Percentiles rank a stretch among this genome's conserved stretches.
Conservation (phyloP, 2,888 invertebrate species). For the Hofmannophila pseudospretella region DNA sequence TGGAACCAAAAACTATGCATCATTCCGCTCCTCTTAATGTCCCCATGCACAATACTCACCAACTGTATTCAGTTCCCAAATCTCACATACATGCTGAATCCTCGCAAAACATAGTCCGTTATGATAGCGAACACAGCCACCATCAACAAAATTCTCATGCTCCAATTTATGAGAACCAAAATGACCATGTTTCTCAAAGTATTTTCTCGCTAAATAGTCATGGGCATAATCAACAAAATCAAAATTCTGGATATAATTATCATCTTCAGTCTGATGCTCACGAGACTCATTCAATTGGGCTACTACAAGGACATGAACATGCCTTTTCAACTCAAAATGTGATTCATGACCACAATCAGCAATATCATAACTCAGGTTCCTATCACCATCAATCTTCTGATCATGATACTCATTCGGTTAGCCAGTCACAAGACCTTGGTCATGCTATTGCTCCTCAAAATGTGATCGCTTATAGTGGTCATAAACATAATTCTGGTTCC, state of each 20-base stretch:
- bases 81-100: constrained; percentile 34
- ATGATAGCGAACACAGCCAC: constrained; percentile 10
- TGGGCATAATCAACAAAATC: background rate
- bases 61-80: constrained; percentile 6
- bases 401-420: background rate
- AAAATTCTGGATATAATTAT: background rate
- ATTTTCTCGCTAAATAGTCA: background rate
- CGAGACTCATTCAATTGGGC: background rate
- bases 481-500: background rate
- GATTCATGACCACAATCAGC: background rate
- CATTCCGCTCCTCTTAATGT: background rate
- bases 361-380: too few species aligned
- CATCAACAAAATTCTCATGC: background rate
- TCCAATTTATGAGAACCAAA: background rate
- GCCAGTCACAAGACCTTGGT: constrained; percentile 15
- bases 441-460: constrained; percentile 41
- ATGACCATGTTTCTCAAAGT: too few species aligned
- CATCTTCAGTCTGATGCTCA: constrained; percentile 1
- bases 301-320: background rate
- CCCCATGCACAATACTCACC: background rate
- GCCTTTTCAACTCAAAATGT: constrained; percentile 5
- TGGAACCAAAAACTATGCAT: constrained; percentile 31
- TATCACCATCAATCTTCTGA: background rate
- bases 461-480: constrained; percentile 16
- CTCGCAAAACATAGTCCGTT: constrained; percentile 38